phyloP scores from a whole-genome alignment of 2,888 invertebrate species.

The Crepidodera aurea region DNA sequence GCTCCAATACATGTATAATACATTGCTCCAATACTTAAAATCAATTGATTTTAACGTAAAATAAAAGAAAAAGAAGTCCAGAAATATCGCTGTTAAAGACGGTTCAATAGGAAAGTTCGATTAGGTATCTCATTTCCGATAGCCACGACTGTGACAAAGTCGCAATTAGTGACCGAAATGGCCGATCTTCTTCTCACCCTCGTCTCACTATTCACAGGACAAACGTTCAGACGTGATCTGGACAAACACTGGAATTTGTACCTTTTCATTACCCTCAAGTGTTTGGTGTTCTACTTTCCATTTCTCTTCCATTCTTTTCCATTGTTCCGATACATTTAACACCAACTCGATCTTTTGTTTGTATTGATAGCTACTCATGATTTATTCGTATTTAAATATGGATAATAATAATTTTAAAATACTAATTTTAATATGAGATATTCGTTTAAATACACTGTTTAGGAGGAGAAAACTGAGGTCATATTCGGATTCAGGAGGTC shows the following conservation, averaged over 20 bases:
- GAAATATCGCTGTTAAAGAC: constrained; percentile 31
- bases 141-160: constrained; percentile 57
- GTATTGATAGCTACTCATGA: not conserved
- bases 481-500: too few species aligned
- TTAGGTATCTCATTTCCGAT: constrained; percentile 58
- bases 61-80: constrained; percentile 5
- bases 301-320: constrained; percentile 29
- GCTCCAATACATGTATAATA: too few species aligned
- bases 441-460: too few species aligned
- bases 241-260: constrained; percentile 48
- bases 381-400: too few species aligned
- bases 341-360: constrained; percentile 30
- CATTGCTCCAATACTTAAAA: too few species aligned
- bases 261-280: constrained; percentile 45
- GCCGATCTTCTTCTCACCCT: constrained; percentile 51
- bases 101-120: constrained; percentile 50
- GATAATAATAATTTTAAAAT: too few species aligned
- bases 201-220: constrained; percentile 49
- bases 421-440: too few species aligned
- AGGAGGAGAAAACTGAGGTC: too few species aligned
- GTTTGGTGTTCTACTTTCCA: constrained; percentile 38
- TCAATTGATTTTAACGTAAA: not conserved
- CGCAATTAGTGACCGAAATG: constrained; percentile 59
- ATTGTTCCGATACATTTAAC: constrained; percentile 41
- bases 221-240: constrained; percentile 46